These are phyloP conservation scores for Pseudolaguvia tuberculata DNA, from an alignment of 2,113 vertebrate species.

Conservation along the genomic window DNA sequence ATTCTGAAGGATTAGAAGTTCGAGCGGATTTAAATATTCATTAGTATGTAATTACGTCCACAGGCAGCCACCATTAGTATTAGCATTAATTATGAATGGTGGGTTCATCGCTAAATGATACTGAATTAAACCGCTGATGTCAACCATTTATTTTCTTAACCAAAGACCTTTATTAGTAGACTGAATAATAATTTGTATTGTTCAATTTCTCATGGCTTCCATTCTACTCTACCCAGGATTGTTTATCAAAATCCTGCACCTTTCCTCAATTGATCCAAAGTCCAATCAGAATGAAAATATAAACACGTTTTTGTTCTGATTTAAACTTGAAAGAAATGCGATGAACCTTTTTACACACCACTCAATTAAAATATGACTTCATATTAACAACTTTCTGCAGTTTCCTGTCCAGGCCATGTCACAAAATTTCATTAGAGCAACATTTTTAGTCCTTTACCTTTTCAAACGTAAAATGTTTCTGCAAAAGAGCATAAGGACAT, in stretches of 20 bases:
- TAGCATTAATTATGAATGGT: not conserved
- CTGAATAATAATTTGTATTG: not conserved
- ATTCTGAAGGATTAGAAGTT: not conserved
- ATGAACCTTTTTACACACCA: too few relatives aligned
- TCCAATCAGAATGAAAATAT: too few relatives aligned
- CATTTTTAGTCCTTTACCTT: too few relatives aligned
- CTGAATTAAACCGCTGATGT: not conserved
- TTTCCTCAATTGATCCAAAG: too few relatives aligned
- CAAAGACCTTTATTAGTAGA: not conserved
- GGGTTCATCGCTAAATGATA: not conserved
- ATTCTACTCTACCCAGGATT: not conserved
- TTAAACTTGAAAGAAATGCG: too few relatives aligned
- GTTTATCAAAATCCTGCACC: not conserved
- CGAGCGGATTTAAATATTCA: not conserved
- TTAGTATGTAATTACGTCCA: not conserved
- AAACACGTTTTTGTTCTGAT: too few relatives aligned
- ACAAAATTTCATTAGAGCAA: too few relatives aligned
- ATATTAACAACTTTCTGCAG: too few relatives aligned
- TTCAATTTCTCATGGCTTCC: not conserved
- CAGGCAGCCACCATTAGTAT: not conserved
- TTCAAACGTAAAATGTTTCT: too few relatives aligned
- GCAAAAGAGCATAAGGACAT: too few relatives aligned
- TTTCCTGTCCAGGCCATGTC: too few relatives aligned
- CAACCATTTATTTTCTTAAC: not conserved
- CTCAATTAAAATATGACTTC: too few relatives aligned